phyloP scores from a whole-genome alignment of 2,797 vertebrate genomes.

The Mallotus villosus region DNA sequence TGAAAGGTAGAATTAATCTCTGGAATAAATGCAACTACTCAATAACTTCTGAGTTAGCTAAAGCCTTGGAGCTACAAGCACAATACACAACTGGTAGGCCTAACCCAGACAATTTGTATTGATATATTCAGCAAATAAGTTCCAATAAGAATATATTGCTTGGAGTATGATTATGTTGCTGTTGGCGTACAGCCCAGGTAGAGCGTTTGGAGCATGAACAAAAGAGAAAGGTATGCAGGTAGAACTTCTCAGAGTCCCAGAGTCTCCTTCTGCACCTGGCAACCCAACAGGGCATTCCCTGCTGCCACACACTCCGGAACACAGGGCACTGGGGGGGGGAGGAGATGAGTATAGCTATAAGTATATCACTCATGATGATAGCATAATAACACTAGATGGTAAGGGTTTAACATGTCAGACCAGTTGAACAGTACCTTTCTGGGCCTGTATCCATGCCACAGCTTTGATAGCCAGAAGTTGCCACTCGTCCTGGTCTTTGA shows the following conservation, averaged over 20 bases:
- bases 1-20: too few relatives aligned
- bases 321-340: slow-evolving; percentile 31
- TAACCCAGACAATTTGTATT: too few relatives aligned
- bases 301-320: slow-evolving; percentile 54
- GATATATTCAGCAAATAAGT: not conserved
- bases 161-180: not conserved
- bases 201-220: not conserved
- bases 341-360: too few relatives aligned
- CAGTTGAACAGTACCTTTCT: slow-evolving; percentile 57
- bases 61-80: too few relatives aligned
- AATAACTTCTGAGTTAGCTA: too few relatives aligned
- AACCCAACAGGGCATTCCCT: slow-evolving; percentile 55
- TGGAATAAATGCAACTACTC: too few relatives aligned
- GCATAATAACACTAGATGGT: not conserved
- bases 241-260: slow-evolving; percentile 49
- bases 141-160: not conserved
- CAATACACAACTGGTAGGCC: too few relatives aligned
- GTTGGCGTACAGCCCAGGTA: too few relatives aligned
- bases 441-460: slow-evolving; percentile 65
- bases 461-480: slow-evolving; percentile 79
- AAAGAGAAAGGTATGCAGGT: not conserved
- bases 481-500: slow-evolving; percentile 73
- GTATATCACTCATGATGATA: not conserved
- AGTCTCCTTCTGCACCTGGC: slow-evolving; percentile 37
- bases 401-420: not conserved